Evolutionary conservation across 2,113 vertebrate species (phyloP), one percentile per base, ranked within the genome.

Genomic region (Ageneiosus marmoratus): DNA sequence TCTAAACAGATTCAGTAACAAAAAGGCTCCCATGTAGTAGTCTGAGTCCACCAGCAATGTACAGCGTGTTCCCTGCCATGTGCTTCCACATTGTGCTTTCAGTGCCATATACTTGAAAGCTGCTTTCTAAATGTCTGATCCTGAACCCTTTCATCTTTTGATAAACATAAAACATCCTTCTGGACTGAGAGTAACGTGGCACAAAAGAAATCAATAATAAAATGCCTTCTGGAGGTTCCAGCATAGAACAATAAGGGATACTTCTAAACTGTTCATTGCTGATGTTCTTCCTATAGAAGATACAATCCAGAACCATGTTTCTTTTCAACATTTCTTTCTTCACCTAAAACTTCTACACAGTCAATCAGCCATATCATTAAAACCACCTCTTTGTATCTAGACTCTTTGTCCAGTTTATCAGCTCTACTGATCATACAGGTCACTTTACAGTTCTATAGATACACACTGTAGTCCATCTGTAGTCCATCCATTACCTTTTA

Each of bases 141-240:
- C 24, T 44, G 11, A 69, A 18, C 74, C 16, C 27, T 1, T 46
- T 15, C 41, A 13, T 51, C 60, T 2, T 44, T 51, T 50, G 77
- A 50, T 51, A 79, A 15, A 63, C 27, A 32, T 24, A 65, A 56
- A 51, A 29, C 46, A 51, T 18, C 32, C 41, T 24, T 13, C 20
- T 67, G 44, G 9, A 79, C 41, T 4, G n/a, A 32, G 16, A 44
- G 34, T 9, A 46, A 34, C 5, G 44, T 78, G 12, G 63, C 16
- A 44, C 60, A 79, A 65, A 50, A 44, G 11, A 62, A 79, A 79
- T 65, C 41, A 32, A 51, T 27, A 34, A 67, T 78, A 77, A 77
- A 78, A 3, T 24, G 24, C 37, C 44, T 62, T 9, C n/a, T 41
- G 37, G 3, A 29, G 22, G 29, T 50, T 12, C 55, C 37, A 20